Percentiles rank a stretch among this genome's conserved stretches.
phyloP scores from a whole-genome alignment of 2,888 invertebrate genomes.

The Tenthredo distinguenda region DNA sequence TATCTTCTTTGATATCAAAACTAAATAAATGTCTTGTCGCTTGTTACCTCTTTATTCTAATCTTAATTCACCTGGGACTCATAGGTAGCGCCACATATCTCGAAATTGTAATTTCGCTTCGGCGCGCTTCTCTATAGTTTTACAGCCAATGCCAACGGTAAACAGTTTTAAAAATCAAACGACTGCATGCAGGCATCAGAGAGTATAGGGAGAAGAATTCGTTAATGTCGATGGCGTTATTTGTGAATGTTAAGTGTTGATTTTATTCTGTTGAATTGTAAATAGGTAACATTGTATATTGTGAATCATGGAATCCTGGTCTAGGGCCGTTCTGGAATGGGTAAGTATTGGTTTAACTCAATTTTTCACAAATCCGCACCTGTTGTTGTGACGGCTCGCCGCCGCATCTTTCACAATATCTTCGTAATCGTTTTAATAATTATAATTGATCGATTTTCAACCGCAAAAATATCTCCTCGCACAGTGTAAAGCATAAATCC shows the following conservation, averaged over 20 bases:
- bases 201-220: neutral
- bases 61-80: neutral
- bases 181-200: constrained; percentile 1
- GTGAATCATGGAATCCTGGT: constrained; percentile 34
- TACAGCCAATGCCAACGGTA: constrained; percentile 7
- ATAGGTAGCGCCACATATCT: neutral
- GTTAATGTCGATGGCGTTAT: neutral
- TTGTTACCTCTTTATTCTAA: neutral
- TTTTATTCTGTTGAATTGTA: constrained; percentile 4
- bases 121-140: neutral
- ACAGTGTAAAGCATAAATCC: neutral
- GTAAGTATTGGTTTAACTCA: neutral
- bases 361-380: constrained; percentile 1
- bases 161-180: constrained; percentile 38
- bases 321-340: constrained; percentile 41
- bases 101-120: neutral
- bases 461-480: neutral
- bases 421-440: neutral
- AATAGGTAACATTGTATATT: constrained; percentile 8
- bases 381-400: constrained; percentile 39
- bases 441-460: neutral
- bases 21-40: neutral
- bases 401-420: neutral
- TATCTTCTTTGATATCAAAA: neutral
- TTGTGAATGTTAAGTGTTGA: neutral